These are phyloP conservation scores for Clostera curtula DNA, from an alignment of 2,888 invertebrate genomes.

Conservation along the genomic window DNA sequence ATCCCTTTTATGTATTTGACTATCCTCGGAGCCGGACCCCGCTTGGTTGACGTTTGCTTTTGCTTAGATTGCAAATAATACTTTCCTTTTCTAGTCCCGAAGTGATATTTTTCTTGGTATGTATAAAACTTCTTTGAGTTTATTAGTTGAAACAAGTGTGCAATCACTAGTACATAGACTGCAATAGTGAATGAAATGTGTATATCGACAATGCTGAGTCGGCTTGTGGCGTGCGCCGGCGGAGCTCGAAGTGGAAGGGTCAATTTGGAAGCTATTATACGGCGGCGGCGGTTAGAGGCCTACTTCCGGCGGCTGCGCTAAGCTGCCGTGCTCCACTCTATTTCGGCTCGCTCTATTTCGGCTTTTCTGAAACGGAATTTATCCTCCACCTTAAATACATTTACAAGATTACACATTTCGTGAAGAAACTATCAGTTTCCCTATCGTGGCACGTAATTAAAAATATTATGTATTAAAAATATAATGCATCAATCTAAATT, in stretches of 20 bases:
- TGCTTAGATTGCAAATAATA: constrained; percentile 64
- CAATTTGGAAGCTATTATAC: constrained; percentile 72
- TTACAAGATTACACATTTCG: constrained; percentile 24
- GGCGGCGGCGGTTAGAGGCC: constrained; percentile 66
- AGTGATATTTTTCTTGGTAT: constrained; percentile 47
- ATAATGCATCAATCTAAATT: too few species aligned
- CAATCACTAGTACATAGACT: too few species aligned
- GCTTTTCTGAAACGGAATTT: constrained; percentile 57
- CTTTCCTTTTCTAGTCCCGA: constrained; percentile 60
- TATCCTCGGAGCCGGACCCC: constrained; percentile 51
- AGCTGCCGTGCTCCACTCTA: constrained; percentile 65
- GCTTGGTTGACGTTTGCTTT: constrained; percentile 57
- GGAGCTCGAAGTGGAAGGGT: constrained; percentile 56
- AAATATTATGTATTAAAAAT: too few species aligned
- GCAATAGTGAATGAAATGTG: constrained; percentile 13
- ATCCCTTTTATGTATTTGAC: constrained; percentile 72
- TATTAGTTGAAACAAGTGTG: too few species aligned
- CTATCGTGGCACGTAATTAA: too few species aligned
- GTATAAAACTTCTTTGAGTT: constrained; percentile 55
- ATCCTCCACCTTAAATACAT: constrained; percentile 37
- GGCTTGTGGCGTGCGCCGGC: constrained; percentile 28
- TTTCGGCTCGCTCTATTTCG: constrained; percentile 65
- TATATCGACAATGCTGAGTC: constrained; percentile 36
- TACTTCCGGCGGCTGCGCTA: constrained; percentile 72
- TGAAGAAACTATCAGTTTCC: constrained; percentile 1